These are phyloP conservation scores for Drosophila grimshawi DNA, from an alignment of 1,140 invertebrate genomes.

Conservation along the genomic window DNA sequence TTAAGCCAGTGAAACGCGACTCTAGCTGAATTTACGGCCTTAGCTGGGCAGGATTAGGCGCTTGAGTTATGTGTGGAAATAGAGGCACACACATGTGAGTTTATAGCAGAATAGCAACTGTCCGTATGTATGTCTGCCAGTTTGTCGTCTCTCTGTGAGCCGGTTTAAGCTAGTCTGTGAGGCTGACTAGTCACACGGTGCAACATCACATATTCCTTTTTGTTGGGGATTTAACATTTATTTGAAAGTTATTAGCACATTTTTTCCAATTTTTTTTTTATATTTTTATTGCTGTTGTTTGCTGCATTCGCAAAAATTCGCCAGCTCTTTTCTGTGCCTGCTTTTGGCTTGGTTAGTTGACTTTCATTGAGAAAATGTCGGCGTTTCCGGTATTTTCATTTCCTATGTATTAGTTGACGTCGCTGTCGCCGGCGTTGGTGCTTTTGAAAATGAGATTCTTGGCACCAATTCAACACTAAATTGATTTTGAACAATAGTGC, in stretches of 20 bases:
- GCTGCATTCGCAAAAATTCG: constrained; percentile 28
- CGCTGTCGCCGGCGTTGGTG: not conserved
- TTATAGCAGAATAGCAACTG: constrained; percentile 24
- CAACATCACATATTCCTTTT: constrained; percentile 8
- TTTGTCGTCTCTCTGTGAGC: constrained; percentile 26
- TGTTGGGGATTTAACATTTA: constrained; percentile 37
- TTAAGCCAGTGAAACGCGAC: constrained; percentile 52
- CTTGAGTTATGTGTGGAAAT: constrained; percentile 58
- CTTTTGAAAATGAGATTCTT: constrained; percentile 65
- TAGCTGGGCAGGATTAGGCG: constrained; percentile 48
- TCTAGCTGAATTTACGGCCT: constrained; percentile 53
- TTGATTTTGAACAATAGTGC: constrained; percentile 73
- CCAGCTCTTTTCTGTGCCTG: constrained; percentile 18
- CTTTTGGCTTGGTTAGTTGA: constrained; percentile 31
- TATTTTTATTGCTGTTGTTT: constrained; percentile 3
- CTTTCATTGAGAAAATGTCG: constrained; percentile 51
- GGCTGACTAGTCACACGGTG: constrained; percentile 15
- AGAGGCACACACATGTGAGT: constrained; percentile 34
- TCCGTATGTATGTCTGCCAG: constrained; percentile 13
- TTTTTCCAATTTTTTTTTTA: constrained; percentile 30
- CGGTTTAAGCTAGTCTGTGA: constrained; percentile 50
- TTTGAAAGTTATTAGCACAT: constrained; percentile 56
- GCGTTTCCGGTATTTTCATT: constrained; percentile 63
- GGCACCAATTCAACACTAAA: constrained; percentile 77
- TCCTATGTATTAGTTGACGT: constrained; percentile 46